phyloP scores from a whole-genome alignment of 2,113 vertebrate species.

The Glaucomys volans region DNA sequence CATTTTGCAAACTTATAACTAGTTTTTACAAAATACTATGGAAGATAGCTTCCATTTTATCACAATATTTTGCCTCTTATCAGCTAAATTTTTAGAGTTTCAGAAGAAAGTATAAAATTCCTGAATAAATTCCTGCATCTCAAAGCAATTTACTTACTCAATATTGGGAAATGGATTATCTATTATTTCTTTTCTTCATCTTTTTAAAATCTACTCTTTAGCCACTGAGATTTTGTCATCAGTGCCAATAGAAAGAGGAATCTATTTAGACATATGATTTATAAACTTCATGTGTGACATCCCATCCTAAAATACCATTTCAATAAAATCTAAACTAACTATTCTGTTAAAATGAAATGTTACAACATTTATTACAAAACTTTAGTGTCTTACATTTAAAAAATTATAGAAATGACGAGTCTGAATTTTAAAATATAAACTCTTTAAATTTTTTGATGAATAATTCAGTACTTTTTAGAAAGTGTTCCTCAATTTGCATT shows the following conservation, averaged over 20 bases:
- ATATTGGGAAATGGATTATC: constrained; percentile 25
- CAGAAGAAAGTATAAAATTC: constrained; percentile 36
- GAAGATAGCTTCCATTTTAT: constrained; percentile 30
- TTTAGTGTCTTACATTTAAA: not conserved
- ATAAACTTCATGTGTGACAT: not conserved
- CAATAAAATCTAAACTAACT: constrained; percentile 7
- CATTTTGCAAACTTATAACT: constrained; percentile 29
- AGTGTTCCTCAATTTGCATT: not conserved
- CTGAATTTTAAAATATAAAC: not conserved
- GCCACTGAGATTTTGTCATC: not conserved
- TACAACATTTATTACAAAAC: no score
- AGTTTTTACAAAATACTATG: not conserved
- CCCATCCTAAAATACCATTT: not conserved
- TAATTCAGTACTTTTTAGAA: constrained; percentile 21
- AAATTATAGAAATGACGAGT: not conserved
- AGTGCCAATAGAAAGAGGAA: not conserved
- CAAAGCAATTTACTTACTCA: not conserved
- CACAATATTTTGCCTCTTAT: constrained; percentile 38
- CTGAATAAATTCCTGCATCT: not conserved
- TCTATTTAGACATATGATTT: not conserved
- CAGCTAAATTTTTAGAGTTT: not conserved
- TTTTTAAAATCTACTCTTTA: constrained; percentile 18
- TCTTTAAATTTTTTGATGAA: not conserved
- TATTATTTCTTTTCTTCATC: not conserved
- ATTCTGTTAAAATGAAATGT: not conserved